Percentiles rank a stretch among this genome's conserved stretches.
Evolutionary conservation across 2,113 vertebrate species (phyloP).

Genomic region (Hucho hucho): DNA sequence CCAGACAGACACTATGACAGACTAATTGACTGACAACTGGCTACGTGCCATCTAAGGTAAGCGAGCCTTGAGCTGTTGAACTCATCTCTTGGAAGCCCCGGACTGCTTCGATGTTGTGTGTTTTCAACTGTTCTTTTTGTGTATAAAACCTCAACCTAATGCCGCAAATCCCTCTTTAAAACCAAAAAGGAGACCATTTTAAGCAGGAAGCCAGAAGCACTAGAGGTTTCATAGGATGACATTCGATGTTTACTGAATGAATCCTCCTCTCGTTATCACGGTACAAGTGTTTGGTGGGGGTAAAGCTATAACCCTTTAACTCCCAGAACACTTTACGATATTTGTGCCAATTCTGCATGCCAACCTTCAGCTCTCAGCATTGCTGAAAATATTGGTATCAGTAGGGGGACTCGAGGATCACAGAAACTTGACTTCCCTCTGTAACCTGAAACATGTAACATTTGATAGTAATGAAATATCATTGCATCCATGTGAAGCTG

Average conservation of each 20-base stretch:
- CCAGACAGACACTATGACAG: conserved; percentile 45
- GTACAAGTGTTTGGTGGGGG: neutral
- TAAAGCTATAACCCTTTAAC: neutral
- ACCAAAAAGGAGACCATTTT: conserved; percentile 39
- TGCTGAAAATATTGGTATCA: conserved; percentile 4
- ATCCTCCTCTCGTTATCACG: neutral
- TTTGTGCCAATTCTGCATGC: neutral
- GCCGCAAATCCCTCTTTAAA: conserved; percentile 66
- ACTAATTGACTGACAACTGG: conserved; percentile 53
- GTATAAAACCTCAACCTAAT: conserved; percentile 39
- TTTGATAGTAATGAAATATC: neutral
- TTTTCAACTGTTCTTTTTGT: conserved; percentile 43
- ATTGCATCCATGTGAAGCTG: neutral
- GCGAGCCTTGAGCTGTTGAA: conserved; percentile 45
- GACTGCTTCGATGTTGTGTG: conserved; percentile 35
- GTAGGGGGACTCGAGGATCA: neutral
- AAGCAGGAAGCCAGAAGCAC: conserved; percentile 8
- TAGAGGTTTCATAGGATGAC: neutral
- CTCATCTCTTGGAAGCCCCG: conserved; percentile 41
- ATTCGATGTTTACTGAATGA: neutral
- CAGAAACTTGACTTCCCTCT: conserved; percentile 16
- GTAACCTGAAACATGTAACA: conserved; percentile 22
- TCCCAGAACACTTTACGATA: neutral
- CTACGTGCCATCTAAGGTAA: conserved; percentile 60
- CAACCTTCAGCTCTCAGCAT: neutral